Percentiles rank a stretch among this genome's conserved stretches.
Conservation (phyloP, 1,140 invertebrate species). For the Drosophila pallidifrons region DNA sequence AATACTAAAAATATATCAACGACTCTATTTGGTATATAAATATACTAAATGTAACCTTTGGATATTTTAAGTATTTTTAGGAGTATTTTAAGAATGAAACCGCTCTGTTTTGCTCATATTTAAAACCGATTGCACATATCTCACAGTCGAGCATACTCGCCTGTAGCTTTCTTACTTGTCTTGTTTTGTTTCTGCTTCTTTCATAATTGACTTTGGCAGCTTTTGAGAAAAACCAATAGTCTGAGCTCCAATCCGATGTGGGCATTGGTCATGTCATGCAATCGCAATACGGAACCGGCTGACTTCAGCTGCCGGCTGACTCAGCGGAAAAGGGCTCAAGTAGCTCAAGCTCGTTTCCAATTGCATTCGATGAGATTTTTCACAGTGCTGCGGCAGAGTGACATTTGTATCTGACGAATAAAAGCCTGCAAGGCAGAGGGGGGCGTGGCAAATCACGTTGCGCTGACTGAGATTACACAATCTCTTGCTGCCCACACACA, state of each 20-base stretch:
- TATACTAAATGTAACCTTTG: too few species aligned
- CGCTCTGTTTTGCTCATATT: too few species aligned
- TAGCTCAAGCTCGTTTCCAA: constrained; percentile 8
- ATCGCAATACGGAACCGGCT: constrained; percentile 14
- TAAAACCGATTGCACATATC: too few species aligned
- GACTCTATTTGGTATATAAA: too few species aligned
- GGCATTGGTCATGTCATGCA: constrained; percentile 43
- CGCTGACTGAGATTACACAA: neutral
- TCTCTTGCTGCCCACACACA: constrained; percentile 14
- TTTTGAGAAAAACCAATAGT: constrained; percentile 47
- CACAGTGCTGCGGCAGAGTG: neutral
- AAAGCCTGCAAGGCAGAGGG: neutral
- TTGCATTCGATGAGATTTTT: constrained; percentile 15
- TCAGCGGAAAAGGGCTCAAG: constrained; percentile 34
- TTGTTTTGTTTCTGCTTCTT: constrained; percentile 15
- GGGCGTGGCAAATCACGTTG: neutral
- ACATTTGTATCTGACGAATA: neutral
- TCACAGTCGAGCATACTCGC: too few species aligned
- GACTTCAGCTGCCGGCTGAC: constrained; percentile 14
- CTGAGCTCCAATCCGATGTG: constrained; percentile 14
- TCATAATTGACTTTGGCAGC: constrained; percentile 41
- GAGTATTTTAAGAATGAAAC: too few species aligned
- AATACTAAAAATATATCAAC: too few species aligned
- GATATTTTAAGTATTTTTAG: too few species aligned
- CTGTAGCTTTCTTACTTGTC: too few species aligned